These are phyloP conservation scores for Trissolcus japonicus DNA, from an alignment of 2,888 invertebrate genomes.

Conservation along the genomic window DNA sequence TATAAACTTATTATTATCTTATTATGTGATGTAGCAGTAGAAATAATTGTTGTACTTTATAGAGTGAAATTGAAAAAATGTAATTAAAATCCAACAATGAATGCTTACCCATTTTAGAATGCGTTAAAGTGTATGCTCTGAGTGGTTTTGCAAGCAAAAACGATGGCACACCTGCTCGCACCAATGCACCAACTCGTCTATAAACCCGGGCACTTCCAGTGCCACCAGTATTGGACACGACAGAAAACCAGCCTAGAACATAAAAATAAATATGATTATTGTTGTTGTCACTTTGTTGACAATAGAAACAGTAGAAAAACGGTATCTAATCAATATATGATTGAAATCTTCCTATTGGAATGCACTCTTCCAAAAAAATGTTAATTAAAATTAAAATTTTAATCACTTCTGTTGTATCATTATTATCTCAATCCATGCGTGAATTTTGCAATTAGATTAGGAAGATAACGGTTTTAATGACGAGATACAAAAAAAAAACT, in stretches of 20 bases:
- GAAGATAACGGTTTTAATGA: too few relatives aligned
- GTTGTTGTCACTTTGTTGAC: background rate
- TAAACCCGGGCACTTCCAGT: conserved; percentile 73
- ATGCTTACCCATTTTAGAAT: conserved; percentile 72
- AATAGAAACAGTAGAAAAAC: background rate
- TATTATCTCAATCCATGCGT: too few relatives aligned
- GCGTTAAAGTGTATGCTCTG: conserved; percentile 72
- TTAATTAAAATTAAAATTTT: background rate
- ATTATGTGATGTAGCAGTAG: background rate
- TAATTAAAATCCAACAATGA: background rate
- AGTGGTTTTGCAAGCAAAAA: conserved; percentile 72
- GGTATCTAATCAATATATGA: too few relatives aligned
- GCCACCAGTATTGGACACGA: conserved; percentile 71
- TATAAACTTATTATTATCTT: background rate
- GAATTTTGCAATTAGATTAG: too few relatives aligned
- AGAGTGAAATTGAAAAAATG: background rate
- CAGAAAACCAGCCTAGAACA: conserved; percentile 73
- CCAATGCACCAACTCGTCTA: conserved; percentile 71
- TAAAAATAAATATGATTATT: background rate
- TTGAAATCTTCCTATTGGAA: too few relatives aligned
- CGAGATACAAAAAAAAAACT: background rate
- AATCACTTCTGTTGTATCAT: background rate
- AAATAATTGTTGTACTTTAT: background rate
- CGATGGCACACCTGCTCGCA: conserved; percentile 72
- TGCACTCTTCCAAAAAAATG: too few relatives aligned